Conservation (phyloP, 1,140 invertebrate species). For the Pachyrhynchus sulphureomaculatus region DNA sequence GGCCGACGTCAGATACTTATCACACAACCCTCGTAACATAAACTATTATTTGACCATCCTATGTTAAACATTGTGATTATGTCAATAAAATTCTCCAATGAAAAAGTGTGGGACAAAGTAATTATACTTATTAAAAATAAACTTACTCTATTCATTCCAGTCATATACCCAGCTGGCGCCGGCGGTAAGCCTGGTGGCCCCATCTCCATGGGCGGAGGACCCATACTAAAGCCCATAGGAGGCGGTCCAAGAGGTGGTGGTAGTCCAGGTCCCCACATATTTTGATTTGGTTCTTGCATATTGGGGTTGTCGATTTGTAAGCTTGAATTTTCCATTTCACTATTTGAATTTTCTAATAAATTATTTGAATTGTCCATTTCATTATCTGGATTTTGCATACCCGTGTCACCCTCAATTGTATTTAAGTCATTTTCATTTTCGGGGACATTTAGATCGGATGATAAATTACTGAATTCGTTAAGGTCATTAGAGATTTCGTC, state of each 20-base stretch:
- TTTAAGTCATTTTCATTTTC: background rate
- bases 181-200: background rate
- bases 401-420: background rate
- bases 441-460: slow-evolving; percentile 7
- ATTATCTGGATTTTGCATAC: background rate
- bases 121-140: no score
- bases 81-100: no score
- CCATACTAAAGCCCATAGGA: slow-evolving; percentile 16
- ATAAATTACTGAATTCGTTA: slow-evolving; percentile 27
- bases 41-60: no score
- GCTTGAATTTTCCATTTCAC: no score
- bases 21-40: no score
- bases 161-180: slow-evolving; percentile 3
- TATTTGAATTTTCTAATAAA: no score
- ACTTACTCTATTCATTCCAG: slow-evolving; percentile 4
- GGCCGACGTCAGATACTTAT: no score
- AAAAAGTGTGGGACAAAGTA: no score
- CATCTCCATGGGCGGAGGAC: background rate
- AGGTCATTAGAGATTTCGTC: slow-evolving; percentile 31
- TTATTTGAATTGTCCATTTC: no score
- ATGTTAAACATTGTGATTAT: no score
- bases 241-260: slow-evolving; percentile 7
- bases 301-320: no score
- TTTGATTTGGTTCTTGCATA: background rate
- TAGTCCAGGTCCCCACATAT: background rate